These are phyloP conservation scores for Asobara japonica DNA, from an alignment of 1,140 invertebrate genomes.

Conservation along the genomic window DNA sequence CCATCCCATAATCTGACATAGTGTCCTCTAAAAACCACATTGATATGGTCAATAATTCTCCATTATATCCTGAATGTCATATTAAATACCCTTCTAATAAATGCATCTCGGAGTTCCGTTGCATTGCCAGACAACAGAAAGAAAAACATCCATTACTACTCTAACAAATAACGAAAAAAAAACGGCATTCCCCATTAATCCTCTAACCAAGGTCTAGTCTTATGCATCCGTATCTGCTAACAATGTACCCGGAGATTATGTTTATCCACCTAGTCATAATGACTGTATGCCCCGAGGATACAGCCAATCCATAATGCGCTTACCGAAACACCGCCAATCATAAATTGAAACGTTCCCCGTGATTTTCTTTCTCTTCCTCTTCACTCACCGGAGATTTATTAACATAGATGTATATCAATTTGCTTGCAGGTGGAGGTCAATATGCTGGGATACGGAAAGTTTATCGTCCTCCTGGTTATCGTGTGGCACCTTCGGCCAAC, in stretches of 20 bases:
- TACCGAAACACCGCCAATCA: not conserved
- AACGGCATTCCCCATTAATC: not conserved
- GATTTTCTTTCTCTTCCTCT: not conserved
- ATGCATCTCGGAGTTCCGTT: no score
- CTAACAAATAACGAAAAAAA: no score
- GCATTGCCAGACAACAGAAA: no score
- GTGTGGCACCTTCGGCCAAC: slow-evolving; percentile 33
- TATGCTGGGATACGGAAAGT: slow-evolving; percentile 44
- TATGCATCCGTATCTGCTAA: not conserved
- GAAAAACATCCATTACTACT: no score
- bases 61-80: no score
- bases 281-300: not conserved
- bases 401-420: not conserved
- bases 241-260: not conserved
- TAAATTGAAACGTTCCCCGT: not conserved
- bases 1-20: no score
- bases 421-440: slow-evolving; percentile 42
- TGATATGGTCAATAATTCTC: no score
- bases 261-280: not conserved
- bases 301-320: not conserved
- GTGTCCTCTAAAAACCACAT: no score
- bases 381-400: not conserved
- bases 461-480: slow-evolving; percentile 44
- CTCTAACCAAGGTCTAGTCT: not conserved
- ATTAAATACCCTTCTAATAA: no score